These are phyloP conservation scores for Gymnopithys bicolor DNA, from an alignment of 2,797 vertebrate species.

Conservation along the genomic window DNA sequence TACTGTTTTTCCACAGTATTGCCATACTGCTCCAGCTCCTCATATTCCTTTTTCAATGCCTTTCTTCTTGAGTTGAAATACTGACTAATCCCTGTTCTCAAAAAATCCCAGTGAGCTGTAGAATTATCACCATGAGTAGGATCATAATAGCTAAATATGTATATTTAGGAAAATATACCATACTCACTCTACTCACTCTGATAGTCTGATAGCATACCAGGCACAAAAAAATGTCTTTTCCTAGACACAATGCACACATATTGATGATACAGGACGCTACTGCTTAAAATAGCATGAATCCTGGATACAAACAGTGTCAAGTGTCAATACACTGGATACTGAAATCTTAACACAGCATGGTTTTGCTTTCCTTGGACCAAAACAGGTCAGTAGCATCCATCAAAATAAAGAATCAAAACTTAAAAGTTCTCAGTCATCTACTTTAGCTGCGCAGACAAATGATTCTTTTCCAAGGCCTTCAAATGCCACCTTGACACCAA, in stretches of 20 bases:
- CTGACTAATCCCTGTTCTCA: not conserved
- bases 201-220: not conserved
- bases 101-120: not conserved
- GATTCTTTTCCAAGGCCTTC: not conserved
- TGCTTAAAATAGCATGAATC: not conserved
- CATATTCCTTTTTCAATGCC: not conserved
- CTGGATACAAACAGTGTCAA: not conserved
- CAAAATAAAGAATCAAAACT: not conserved
- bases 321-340: not conserved
- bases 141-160: not conserved
- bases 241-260: too few species aligned
- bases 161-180: not conserved
- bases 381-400: not conserved
- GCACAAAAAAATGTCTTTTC: not conserved
- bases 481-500: not conserved
- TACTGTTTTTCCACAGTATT: not conserved
- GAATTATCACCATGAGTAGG: not conserved
- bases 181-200: not conserved
- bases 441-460: not conserved
- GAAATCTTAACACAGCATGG: not conserved
- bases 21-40: not conserved
- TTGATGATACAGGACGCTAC: not conserved
- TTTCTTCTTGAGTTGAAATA: not conserved
- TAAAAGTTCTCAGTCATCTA: not conserved
- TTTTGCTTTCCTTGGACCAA: not conserved